Conservation (phyloP, 2,113 vertebrate genomes). For the Lepisosteus oculatus region DNA sequence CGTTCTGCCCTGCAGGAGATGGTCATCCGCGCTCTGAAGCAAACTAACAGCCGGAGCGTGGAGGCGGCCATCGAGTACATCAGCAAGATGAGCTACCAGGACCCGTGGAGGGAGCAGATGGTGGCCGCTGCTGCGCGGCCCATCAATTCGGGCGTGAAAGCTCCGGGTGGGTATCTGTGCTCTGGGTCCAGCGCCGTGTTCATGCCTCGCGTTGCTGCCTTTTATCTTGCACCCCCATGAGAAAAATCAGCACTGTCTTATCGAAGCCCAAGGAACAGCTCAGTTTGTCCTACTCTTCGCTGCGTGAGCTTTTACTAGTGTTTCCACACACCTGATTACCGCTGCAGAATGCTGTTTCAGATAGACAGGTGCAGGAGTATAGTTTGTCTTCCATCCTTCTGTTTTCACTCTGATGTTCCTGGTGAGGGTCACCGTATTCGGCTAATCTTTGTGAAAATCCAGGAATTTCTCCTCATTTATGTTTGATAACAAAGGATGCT, state of each 20-base stretch:
- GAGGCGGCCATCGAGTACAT: constrained; percentile 85
- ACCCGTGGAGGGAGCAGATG: constrained; percentile 84
- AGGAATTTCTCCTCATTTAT: no score
- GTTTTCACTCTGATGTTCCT: no score
- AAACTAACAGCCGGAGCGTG: constrained; percentile 81
- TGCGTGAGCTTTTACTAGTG: no score
- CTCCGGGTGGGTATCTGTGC: constrained; percentile 67
- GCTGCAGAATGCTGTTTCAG: no score
- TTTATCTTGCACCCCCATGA: constrained; percentile 13
- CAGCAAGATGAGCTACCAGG: constrained; percentile 91
- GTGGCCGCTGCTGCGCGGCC: constrained; percentile 71
- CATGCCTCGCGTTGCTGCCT: constrained; percentile 11
- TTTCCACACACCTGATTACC: no score
- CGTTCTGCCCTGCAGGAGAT: constrained; percentile 66
- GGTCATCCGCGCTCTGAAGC: constrained; percentile 77
- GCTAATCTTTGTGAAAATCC: no score
- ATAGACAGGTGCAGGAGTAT: no score
- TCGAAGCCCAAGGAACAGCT: no score
- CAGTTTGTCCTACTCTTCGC: no score
- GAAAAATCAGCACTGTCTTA: not conserved
- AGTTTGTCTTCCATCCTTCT: no score
- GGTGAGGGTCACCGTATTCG: no score
- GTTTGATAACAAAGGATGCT: no score
- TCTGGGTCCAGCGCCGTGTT: constrained; percentile 7
- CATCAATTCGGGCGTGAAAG: constrained; percentile 73